phyloP scores from a whole-genome alignment of 2,113 vertebrate species.

The Montifringilla adamsi region DNA sequence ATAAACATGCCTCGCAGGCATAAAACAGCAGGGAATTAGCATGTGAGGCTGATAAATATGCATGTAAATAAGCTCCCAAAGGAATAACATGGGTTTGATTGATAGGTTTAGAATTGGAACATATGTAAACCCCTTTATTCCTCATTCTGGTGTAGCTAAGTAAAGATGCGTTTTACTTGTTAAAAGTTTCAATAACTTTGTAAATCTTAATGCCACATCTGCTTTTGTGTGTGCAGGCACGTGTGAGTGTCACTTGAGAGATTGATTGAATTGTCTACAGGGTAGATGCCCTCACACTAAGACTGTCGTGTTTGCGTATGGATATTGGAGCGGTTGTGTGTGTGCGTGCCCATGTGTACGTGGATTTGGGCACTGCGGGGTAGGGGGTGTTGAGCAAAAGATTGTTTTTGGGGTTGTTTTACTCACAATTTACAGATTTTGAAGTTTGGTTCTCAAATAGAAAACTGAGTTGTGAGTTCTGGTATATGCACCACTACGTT shows the following conservation, averaged over 20 bases:
- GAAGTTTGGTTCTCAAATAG: background rate
- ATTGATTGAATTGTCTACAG: conserved; percentile 78
- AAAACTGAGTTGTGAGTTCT: background rate
- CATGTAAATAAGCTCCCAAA: conserved; percentile 99
- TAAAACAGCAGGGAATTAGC: conserved; percentile 99
- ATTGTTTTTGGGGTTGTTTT: background rate
- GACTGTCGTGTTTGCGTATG: background rate
- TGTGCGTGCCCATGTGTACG: background rate
- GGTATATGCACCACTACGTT: background rate
- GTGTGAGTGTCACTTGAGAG: conserved; percentile 88
- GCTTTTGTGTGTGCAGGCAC: conserved; percentile 85
- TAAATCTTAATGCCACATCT: conserved; percentile 99
- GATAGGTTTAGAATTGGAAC: conserved; percentile 99
- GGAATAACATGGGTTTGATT: conserved; percentile 99
- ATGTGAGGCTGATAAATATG: conserved; percentile 99
- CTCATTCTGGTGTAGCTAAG: conserved; percentile 91
- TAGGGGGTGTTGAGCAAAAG: background rate
- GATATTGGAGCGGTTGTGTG: background rate
- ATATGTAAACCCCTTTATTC: conserved; percentile 99
- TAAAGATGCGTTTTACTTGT: conserved; percentile 95
- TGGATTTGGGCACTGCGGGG: background rate
- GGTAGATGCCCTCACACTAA: conserved; percentile 61
- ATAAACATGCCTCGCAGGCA: conserved; percentile 99
- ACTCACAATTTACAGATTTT: background rate
- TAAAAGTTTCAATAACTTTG: conserved; percentile 99